Percentiles rank a stretch among this genome's conserved stretches.
phyloP scores from a whole-genome alignment of 2,888 invertebrate genomes.

The Ormyrus pomaceus region DNA sequence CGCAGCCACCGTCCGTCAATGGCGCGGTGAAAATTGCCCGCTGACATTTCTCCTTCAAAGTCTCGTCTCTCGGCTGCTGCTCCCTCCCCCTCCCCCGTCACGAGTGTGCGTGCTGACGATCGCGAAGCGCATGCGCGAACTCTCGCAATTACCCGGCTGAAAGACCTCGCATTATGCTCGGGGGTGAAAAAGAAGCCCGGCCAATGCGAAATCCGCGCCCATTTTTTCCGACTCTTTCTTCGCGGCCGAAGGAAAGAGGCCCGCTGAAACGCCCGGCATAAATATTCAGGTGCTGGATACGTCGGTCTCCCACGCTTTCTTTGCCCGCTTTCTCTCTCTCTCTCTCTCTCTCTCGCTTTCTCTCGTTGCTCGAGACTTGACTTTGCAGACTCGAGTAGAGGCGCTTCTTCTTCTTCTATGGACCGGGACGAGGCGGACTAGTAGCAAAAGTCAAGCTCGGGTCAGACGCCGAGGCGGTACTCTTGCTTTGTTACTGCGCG shows the following conservation, averaged over 20 bases:
- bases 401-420: neutral
- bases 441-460: slow-evolving; percentile 20
- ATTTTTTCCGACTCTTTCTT: neutral
- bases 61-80: too few relatives aligned
- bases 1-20: neutral
- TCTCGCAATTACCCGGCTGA: slow-evolving; percentile 45
- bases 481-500: too few relatives aligned
- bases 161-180: slow-evolving; percentile 22
- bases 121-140: slow-evolving; percentile 5
- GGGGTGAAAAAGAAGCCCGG: neutral
- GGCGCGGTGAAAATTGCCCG: slow-evolving; percentile 26
- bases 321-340: neutral
- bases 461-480: neutral
- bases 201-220: neutral
- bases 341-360: neutral
- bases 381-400: neutral
- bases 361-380: neutral
- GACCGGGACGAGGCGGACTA: neutral
- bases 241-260: neutral
- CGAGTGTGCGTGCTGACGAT: neutral
- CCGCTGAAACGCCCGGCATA: slow-evolving; percentile 15
- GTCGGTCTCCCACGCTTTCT: neutral
- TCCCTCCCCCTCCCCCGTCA: too few relatives aligned
- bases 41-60: too few relatives aligned
- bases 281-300: slow-evolving; percentile 34